Conservation (phyloP, 2,113 vertebrate genomes). For the Reinhardtius hippoglossoides region DNA sequence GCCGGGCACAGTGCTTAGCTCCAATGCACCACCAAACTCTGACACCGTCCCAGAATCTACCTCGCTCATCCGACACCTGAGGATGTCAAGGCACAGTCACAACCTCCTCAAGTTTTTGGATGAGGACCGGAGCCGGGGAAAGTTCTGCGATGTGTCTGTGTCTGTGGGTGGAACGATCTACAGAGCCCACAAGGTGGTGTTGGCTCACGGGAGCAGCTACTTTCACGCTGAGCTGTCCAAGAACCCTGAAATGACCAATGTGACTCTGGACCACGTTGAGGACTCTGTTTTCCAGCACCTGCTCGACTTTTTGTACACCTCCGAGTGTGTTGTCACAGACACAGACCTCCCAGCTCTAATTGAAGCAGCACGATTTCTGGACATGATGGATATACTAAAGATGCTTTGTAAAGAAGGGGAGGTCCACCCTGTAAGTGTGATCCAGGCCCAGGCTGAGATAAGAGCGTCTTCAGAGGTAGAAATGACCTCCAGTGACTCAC, state of each 20-base stretch:
- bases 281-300: constrained; percentile 91
- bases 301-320: constrained; percentile 94
- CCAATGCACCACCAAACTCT: background rate
- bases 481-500: constrained; percentile 50
- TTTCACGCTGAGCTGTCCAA: constrained; percentile 94
- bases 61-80: constrained; percentile 83
- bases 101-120: constrained; percentile 92
- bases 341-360: constrained; percentile 88
- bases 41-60: constrained; percentile 14
- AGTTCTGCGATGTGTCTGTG: constrained; percentile 93
- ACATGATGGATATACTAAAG: constrained; percentile 95
- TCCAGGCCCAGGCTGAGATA: constrained; percentile 66
- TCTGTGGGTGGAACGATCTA: constrained; percentile 91
- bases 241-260: constrained; percentile 85
- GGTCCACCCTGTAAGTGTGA: constrained; percentile 39
- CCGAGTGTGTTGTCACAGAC: constrained; percentile 90
- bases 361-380: constrained; percentile 93
- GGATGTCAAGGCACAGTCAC: constrained; percentile 87
- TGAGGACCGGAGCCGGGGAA: constrained; percentile 87
- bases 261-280: constrained; percentile 93
- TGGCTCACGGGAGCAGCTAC: constrained; percentile 97
- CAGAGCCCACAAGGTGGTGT: constrained; percentile 92
- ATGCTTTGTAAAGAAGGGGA: constrained; percentile 84
- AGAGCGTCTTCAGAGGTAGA: constrained; percentile 56
- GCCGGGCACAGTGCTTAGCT: background rate